Conservation (phyloP, 2,113 vertebrate species). For the Burhinus bistriatus region DNA sequence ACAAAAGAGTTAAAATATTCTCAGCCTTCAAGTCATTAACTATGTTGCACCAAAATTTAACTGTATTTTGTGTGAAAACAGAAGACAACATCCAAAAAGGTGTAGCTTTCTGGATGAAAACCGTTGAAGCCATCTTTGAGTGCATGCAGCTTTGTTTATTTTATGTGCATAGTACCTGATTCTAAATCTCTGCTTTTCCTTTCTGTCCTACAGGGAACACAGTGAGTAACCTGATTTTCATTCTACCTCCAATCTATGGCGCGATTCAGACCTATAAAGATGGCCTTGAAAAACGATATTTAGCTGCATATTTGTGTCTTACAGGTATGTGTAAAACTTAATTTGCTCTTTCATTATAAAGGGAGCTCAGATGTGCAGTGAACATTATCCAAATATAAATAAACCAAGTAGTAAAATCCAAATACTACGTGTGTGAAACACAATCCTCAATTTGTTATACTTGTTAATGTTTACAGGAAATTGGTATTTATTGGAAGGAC, state of each 20-base stretch:
- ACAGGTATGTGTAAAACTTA: slow-evolving; percentile 79
- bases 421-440: background rate
- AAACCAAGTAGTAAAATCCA: background rate
- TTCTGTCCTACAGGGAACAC: slow-evolving; percentile 89
- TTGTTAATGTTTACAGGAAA: background rate
- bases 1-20: background rate
- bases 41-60: background rate
- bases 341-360: background rate
- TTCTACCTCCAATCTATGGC: slow-evolving; percentile 93
- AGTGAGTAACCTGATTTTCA: slow-evolving; percentile 99
- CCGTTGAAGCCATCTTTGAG: background rate
- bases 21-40: background rate
- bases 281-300: slow-evolving; percentile 90
- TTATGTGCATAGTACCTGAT: background rate
- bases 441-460: background rate
- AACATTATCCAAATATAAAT: background rate
- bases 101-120: background rate
- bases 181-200: slow-evolving; percentile 19
- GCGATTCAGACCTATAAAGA: slow-evolving; percentile 86
- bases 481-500: background rate
- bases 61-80: background rate
- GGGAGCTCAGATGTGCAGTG: background rate
- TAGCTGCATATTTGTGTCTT: slow-evolving; percentile 90
- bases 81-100: background rate
- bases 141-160: background rate